Evolutionary conservation across 2,888 invertebrate species (phyloP), one percentile per base, ranked within the genome.

Genomic region (Teleiodes luculella): DNA sequence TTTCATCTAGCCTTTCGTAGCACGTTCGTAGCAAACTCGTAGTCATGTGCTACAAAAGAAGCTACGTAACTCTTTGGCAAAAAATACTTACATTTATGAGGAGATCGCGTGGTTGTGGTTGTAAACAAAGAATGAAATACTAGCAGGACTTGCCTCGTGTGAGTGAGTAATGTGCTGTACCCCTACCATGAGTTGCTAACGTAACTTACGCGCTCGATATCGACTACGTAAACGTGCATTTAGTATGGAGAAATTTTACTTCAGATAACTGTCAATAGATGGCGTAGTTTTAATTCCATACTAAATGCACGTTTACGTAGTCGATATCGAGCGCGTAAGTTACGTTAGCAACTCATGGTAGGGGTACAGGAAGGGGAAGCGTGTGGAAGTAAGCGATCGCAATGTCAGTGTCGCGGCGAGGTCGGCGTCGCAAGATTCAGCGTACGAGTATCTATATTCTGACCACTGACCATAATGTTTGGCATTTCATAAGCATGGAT

Each of bases 391-490:
- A 55, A 56, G 83, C 83, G 83, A 79, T 64, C 62, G 68, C 84
- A 86, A 86, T 84, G 85, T 84, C 86, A 85, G 78, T 81, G 84
- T 67, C 80, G 65, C 51, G 37, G 52, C 78, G 78, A 85, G 86
- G 85, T 66, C 76, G 11, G 69, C 55, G 67, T 68, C 63, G 70
- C 68, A 72, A 74, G 43, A 11, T 43, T 28, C 43, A 20, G 28
- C 13, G 43, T n/a, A n/a, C n/a, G n/a, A n/a, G 24, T 43, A n/a
- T 41, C 18, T 11, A 11, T 13, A 13, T 37, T 13, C 13, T 28
- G 43, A 5, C 20, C 43, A 43, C 28, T 41, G 24, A 41, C 3
- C 11, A 20, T 13, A n/a, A n/a, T n/a, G n/a, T n/a, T n/a, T n/a
- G n/a, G n/a, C n/a, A n/a, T n/a, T n/a, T n/a, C n/a, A n/a, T n/a